Conservation (phyloP, 1,140 invertebrate species). For the Archivesica marissinica region DNA sequence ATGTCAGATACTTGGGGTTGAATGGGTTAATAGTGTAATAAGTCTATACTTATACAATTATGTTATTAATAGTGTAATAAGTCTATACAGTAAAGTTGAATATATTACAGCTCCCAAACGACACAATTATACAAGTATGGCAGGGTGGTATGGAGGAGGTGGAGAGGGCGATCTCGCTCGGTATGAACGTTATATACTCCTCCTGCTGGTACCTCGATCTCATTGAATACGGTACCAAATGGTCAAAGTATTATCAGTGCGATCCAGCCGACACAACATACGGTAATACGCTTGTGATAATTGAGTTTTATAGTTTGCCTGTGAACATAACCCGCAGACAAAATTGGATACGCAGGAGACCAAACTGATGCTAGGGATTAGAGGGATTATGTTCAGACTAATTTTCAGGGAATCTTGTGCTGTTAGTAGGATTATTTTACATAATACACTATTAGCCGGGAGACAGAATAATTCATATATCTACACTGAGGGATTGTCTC, state of each 20-base stretch:
- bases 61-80: too few relatives aligned
- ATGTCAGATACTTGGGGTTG: too few relatives aligned
- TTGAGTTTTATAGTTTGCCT: background rate
- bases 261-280: conserved; percentile 84
- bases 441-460: too few relatives aligned
- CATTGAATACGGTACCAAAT: conserved; percentile 82
- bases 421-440: too few relatives aligned
- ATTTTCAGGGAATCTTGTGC: too few relatives aligned
- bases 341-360: background rate
- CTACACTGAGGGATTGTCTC: too few relatives aligned
- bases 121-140: conserved; percentile 83
- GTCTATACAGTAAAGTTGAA: too few relatives aligned
- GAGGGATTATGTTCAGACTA: too few relatives aligned
- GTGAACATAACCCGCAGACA: background rate
- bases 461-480: too few relatives aligned
- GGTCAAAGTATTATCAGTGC: conserved; percentile 83
- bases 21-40: too few relatives aligned
- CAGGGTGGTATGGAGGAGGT: conserved; percentile 81
- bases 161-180: conserved; percentile 75
- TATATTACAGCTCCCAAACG: conserved; percentile 77
- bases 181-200: conserved; percentile 79
- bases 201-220: conserved; percentile 82
- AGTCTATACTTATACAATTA: too few relatives aligned
- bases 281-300: conserved; percentile 65
- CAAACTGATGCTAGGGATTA: too few relatives aligned